A percentile compares a stretch with the other conserved stretches of the same genome.
Conservation (phyloP, 2,888 invertebrate species). For the Apomyelois bistriatella region DNA sequence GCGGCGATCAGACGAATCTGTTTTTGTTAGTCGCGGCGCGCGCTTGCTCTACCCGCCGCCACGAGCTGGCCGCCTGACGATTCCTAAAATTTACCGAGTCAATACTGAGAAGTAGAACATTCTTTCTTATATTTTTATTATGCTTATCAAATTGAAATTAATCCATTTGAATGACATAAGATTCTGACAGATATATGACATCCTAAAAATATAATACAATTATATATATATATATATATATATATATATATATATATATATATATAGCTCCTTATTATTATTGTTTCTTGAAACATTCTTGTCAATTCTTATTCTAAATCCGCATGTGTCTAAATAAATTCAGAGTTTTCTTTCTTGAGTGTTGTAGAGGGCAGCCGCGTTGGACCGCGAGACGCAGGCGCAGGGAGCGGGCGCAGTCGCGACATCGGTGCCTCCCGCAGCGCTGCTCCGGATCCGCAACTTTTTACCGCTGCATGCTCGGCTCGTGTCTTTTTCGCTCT, state of each 20-base stretch:
- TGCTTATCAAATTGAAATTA: neutral
- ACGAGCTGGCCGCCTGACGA: constrained; percentile 42
- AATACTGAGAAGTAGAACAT: constrained; percentile 68
- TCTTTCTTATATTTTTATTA: constrained; percentile 15
- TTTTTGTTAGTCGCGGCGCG: constrained; percentile 71
- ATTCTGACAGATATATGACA: no score
- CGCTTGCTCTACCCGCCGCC: constrained; percentile 38
- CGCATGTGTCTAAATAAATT: no score
- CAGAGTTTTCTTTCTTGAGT: neutral
- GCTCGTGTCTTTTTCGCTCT: constrained; percentile 79
- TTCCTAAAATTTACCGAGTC: constrained; percentile 56
- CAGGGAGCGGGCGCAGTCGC: constrained; percentile 28
- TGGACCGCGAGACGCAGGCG: constrained; percentile 33
- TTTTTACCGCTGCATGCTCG: constrained; percentile 71
- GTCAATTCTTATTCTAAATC: no score
- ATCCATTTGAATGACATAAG: no score
- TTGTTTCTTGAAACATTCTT: no score
- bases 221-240: no score
- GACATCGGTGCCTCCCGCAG: constrained; percentile 61
- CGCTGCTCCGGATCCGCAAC: constrained; percentile 56
- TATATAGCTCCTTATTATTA: no score
- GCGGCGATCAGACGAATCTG: constrained; percentile 54
- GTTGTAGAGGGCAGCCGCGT: constrained; percentile 36
- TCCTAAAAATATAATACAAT: no score
- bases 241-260: no score